These are phyloP conservation scores for Tuberolachnus salignus DNA, from an alignment of 2,888 invertebrate species.

Conservation along the genomic window DNA sequence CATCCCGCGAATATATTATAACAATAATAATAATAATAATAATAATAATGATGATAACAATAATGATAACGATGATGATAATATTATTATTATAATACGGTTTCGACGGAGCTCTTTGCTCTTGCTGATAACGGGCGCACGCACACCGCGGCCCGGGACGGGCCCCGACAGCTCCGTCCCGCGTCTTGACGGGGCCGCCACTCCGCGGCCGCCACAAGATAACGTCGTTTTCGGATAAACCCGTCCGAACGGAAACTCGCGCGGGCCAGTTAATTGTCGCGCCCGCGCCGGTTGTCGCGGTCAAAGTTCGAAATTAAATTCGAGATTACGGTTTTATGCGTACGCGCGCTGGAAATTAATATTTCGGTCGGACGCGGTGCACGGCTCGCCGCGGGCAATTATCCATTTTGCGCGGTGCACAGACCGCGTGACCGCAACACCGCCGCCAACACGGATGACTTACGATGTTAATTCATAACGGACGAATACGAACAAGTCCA, in stretches of 20 bases:
- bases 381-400: no score
- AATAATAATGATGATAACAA: conserved; percentile 39
- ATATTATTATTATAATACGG: conserved; percentile 32
- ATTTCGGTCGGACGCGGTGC: no score
- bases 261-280: conserved; percentile 31
- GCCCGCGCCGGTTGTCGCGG: background rate
- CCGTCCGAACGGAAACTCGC: conserved; percentile 18
- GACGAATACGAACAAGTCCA: no score
- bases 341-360: no score
- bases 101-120: conserved; percentile 35
- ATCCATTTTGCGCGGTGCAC: no score
- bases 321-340: no score
- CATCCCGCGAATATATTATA: conserved; percentile 27
- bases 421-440: no score
- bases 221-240: conserved; percentile 29
- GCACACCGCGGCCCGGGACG: background rate
- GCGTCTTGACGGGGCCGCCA: conserved; percentile 32
- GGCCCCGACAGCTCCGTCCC: conserved; percentile 50
- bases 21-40: background rate
- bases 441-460: no score
- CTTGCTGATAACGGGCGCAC: conserved; percentile 37
- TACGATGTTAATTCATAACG: no score
- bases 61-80: no score
- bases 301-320: no score
- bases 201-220: conserved; percentile 11